phyloP scores from a whole-genome alignment of 35 echinoderm and acorn worm species.

The Ptychodera flava region DNA sequence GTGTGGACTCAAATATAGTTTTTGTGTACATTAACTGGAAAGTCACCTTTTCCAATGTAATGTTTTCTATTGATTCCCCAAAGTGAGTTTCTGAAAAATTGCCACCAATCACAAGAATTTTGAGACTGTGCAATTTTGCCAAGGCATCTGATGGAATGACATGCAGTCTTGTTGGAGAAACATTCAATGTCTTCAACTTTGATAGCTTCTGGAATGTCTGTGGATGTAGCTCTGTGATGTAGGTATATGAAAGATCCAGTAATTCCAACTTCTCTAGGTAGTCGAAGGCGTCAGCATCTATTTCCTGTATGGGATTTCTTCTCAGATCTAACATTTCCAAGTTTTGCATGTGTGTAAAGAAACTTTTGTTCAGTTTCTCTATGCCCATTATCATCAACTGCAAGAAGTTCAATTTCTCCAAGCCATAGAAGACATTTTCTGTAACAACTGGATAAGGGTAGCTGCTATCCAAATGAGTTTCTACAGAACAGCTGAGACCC shows the following conservation, averaged over 20 bases:
- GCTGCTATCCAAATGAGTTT: neutral
- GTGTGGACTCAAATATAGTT: neutral
- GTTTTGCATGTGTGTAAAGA: neutral
- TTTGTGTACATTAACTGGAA: neutral
- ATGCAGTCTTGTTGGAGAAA: neutral
- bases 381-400: neutral
- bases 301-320: neutral
- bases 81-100: neutral
- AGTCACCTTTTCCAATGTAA: neutral
- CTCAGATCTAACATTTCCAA: neutral
- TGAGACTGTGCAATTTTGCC: neutral
- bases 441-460: neutral
- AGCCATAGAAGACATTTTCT: neutral
- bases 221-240: neutral
- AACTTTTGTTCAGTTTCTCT: neutral
- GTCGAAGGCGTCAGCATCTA: neutral
- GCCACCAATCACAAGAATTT: neutral
- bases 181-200: neutral
- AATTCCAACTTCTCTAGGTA: neutral
- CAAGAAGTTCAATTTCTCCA: neutral
- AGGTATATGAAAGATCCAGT: neutral
- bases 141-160: neutral
- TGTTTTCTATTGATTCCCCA: neutral
- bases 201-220: neutral
- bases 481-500: no score